phyloP scores from a whole-genome alignment of 2,113 vertebrate genomes.

The Equus quagga region DNA sequence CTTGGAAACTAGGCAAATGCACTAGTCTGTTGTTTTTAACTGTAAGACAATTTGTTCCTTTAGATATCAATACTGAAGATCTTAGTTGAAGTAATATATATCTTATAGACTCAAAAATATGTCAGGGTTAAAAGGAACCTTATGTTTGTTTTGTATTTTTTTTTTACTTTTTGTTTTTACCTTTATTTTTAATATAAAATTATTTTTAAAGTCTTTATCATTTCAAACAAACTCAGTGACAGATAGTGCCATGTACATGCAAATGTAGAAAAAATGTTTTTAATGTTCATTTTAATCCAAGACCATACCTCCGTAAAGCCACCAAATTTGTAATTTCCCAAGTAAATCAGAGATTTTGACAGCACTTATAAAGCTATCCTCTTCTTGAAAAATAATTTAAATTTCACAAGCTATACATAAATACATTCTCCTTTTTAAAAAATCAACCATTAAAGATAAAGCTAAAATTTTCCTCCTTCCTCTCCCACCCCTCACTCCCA shows the following conservation, averaged over 20 bases:
- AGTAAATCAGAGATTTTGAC: neutral
- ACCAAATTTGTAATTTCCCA: neutral
- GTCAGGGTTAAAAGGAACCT: neutral
- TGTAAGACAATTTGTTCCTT: neutral
- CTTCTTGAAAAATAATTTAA: neutral
- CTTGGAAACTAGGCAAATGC: slow-evolving; percentile 4
- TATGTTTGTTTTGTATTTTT: neutral
- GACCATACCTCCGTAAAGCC: neutral
- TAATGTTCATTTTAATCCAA: neutral
- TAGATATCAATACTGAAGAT: neutral
- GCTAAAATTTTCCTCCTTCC: neutral
- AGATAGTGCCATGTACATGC: neutral
- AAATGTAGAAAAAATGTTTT: neutral
- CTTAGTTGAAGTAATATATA: neutral
- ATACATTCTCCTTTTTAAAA: neutral
- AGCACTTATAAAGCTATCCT: neutral
- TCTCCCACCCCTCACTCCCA: neutral
- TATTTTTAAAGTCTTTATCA: neutral
- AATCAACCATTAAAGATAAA: neutral
- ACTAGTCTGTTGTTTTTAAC: neutral
- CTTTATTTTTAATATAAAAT: neutral
- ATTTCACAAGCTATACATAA: neutral
- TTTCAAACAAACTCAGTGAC: neutral
- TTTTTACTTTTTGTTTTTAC: neutral
- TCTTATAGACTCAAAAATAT: neutral